These are phyloP conservation scores for Mantis religiosa DNA, from an alignment of 2,888 invertebrate species.

Conservation along the genomic window DNA sequence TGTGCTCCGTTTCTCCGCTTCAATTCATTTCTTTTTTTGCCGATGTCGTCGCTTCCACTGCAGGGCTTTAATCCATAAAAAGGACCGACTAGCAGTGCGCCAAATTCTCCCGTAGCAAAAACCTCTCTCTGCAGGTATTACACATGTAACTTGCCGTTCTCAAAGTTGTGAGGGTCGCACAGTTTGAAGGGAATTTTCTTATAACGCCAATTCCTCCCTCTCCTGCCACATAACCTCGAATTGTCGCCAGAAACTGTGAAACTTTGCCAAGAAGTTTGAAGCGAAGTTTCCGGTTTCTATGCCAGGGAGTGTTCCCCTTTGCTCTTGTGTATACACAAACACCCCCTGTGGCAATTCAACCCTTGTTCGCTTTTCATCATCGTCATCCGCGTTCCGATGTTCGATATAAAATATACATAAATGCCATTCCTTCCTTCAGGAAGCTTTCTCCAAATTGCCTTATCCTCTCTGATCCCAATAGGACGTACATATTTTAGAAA, in stretches of 20 bases:
- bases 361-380: not conserved
- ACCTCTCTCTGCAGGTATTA: not conserved
- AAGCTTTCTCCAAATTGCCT: not conserved
- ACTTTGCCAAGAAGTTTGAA: not conserved
- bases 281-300: not conserved
- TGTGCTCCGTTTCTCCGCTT: not conserved
- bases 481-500: no score
- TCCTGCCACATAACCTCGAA: not conserved
- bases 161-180: not conserved
- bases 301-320: not conserved
- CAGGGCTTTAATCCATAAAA: not conserved
- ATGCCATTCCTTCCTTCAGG: no score
- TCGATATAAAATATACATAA: not conserved
- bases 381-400: not conserved
- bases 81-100: not conserved
- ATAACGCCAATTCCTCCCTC: not conserved
- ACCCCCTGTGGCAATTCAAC: not conserved
- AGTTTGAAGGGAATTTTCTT: not conserved
- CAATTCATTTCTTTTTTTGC: not conserved
- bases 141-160: not conserved
- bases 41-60: not conserved
- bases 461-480: not conserved
- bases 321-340: not conserved
- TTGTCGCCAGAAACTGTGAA: not conserved
- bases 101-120: not conserved